Evolutionary conservation across 2,113 vertebrate species (phyloP), one percentile per base, ranked within the genome.

Genomic region (Pelecanus crispus): DNA sequence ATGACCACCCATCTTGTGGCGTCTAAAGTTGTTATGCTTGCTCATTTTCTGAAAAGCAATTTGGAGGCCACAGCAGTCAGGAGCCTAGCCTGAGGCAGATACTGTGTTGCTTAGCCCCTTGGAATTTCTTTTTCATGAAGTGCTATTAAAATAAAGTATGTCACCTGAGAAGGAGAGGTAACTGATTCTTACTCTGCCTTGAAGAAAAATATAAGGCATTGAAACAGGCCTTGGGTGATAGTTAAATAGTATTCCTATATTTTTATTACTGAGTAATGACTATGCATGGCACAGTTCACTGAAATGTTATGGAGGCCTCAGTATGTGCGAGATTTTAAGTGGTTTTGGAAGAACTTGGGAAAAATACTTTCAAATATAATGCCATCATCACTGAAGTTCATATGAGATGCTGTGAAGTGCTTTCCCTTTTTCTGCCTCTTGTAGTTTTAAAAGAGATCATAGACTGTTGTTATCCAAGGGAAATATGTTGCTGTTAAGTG

Each of bases 41-140:
- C 82, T 95, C 94, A 97, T 97, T 92, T 92, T 97, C 96, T 97
- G 88, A 81, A 97, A 96, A 94, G 63, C 50, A 93, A 81, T 94
- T 77, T 62, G 55, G 66, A 95, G 66, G 66, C 94, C 62, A 87
- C 24, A 91, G 32, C 42, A 79, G 77, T 77, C 58, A 80, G 80
- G 9, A 88, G 5, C 12, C 32, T 78, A 63, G 78, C 71, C 87
- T 32, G 49, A 95, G 89, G 58, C 49, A 81, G 50, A 38, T n/a
- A n/a, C 7, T 36, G 20, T 49, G 16, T 50, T 75, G 21, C 63
- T 93, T 81, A 75, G 10, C 10, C 52, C 28, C 58, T 81, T 67
- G 52, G n/a, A 74, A 86, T 88, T 82, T 71, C 50, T 90, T 91
- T 94, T 49, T 62, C 26, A 21, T 61, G 45, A 78, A 91, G 17